Conservation (phyloP, 2,113 vertebrate genomes). For the Hymenochirus boettgeri region DNA sequence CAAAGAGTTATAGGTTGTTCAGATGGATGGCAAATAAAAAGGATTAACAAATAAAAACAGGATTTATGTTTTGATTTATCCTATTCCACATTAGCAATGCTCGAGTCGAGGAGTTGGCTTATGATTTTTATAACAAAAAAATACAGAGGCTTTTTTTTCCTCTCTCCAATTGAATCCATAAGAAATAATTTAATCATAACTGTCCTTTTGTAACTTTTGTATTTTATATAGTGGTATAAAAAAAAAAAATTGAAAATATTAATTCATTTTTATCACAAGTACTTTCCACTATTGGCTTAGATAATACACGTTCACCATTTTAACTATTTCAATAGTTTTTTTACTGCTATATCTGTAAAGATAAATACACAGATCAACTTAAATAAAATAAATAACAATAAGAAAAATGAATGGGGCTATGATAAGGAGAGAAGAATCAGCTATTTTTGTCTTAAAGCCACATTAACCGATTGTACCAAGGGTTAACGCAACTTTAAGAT, state of each 20-base stretch:
- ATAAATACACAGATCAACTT: no score
- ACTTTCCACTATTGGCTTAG: slow-evolving; percentile 4
- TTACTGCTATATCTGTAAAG: not conserved
- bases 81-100: slow-evolving; percentile 60
- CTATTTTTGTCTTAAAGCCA: no score
- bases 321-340: slow-evolving; percentile 3
- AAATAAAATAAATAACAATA: no score
- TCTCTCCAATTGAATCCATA: slow-evolving; percentile 61
- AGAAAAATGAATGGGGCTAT: no score
- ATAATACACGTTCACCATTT: slow-evolving; percentile 9
- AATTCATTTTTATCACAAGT: slow-evolving; percentile 43
- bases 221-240: slow-evolving; percentile 58
- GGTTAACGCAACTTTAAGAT: no score
- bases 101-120: slow-evolving; percentile 56
- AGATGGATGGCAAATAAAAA: slow-evolving; percentile 52
- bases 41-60: slow-evolving; percentile 54
- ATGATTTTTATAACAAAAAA: slow-evolving; percentile 60
- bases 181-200: slow-evolving; percentile 60
- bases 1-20: slow-evolving; percentile 26
- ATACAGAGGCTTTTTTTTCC: slow-evolving; percentile 50
- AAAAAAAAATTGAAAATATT: slow-evolving; percentile 43
- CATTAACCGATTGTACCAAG: no score
- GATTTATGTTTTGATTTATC: slow-evolving; percentile 62
- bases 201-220: slow-evolving; percentile 43
- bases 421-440: no score